Conservation (phyloP, 2,888 invertebrate genomes). For the Stramonita haemastoma region DNA sequence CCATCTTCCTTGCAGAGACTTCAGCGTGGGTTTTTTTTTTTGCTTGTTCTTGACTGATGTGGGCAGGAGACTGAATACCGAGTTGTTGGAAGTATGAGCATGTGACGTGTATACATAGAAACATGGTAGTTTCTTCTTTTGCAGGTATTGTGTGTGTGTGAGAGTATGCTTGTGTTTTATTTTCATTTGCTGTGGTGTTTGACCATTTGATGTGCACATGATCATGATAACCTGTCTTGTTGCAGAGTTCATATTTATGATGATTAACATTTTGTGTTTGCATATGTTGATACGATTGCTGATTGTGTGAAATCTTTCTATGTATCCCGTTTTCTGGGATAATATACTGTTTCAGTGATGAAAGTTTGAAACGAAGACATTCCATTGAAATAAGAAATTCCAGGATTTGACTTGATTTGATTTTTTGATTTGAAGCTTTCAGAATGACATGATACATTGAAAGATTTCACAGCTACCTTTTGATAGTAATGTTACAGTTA, state of each 20-base stretch:
- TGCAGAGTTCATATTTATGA: slow-evolving; percentile 1
- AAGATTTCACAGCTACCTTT: neutral
- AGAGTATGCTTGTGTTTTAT: neutral
- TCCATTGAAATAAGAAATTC: too few species aligned
- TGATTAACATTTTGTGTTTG: neutral
- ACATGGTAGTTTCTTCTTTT: neutral
- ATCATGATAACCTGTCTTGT: neutral
- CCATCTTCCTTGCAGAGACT: neutral
- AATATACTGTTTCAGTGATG: too few species aligned
- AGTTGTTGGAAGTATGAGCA: too few species aligned
- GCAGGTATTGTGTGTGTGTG: neutral
- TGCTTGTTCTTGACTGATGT: neutral
- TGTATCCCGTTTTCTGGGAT: neutral
- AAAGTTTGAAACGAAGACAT: too few species aligned
- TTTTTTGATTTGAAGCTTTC: too few species aligned
- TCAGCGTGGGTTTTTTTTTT: neutral
- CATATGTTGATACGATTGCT: neutral
- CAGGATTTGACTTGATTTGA: too few species aligned
- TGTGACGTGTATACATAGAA: too few species aligned
- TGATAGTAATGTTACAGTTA: neutral
- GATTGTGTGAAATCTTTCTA: neutral
- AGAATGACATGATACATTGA: neutral
- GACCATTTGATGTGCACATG: neutral
- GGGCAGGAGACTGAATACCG: neutral
- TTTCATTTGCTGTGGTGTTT: neutral